Percentiles rank a stretch among this genome's conserved stretches.
Evolutionary conservation across 2,888 invertebrate genomes (phyloP).

Genomic region (Hoplodrina ambigua): DNA sequence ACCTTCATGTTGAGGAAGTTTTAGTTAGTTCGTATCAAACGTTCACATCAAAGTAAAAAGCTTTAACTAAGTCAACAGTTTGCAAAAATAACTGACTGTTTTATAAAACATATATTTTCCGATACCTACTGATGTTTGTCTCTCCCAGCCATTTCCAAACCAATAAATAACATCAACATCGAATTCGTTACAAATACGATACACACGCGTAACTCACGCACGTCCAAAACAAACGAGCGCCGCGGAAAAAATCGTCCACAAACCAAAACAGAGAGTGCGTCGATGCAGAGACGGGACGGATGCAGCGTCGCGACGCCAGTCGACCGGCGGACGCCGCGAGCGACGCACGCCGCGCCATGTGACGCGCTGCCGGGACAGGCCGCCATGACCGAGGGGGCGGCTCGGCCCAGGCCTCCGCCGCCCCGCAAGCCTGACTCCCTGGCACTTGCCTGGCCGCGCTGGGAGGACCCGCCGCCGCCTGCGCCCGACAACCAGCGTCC

Average conservation of each 20-base stretch:
- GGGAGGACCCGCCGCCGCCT: constrained; percentile 89
- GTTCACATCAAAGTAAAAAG: background rate
- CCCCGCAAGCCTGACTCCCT: constrained; percentile 88
- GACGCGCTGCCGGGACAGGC: constrained; percentile 77
- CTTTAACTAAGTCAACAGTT: background rate
- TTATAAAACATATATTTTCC: constrained; percentile 9
- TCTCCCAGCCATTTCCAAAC: constrained; percentile 37
- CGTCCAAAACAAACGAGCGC: constrained; percentile 63
- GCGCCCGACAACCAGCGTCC: constrained; percentile 79
- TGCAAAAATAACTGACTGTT: background rate
- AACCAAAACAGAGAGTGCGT: constrained; percentile 73
- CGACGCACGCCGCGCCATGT: constrained; percentile 76
- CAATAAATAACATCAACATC: constrained; percentile 61
- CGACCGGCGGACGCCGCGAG: constrained; percentile 80
- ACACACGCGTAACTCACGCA: constrained; percentile 65
- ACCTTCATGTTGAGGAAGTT: background rate
- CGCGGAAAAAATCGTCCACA: constrained; percentile 62
- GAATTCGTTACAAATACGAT: constrained; percentile 52
- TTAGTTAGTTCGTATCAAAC: background rate
- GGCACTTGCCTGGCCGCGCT: constrained; percentile 82
- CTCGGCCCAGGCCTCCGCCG: constrained; percentile 88
- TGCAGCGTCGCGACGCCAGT: constrained; percentile 75
- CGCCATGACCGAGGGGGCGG: constrained; percentile 88
- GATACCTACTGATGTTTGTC: constrained; percentile 21
- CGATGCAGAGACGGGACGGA: constrained; percentile 68